phyloP scores from a whole-genome alignment of 2,888 invertebrate species.

The Zygogramma bicolorata region DNA sequence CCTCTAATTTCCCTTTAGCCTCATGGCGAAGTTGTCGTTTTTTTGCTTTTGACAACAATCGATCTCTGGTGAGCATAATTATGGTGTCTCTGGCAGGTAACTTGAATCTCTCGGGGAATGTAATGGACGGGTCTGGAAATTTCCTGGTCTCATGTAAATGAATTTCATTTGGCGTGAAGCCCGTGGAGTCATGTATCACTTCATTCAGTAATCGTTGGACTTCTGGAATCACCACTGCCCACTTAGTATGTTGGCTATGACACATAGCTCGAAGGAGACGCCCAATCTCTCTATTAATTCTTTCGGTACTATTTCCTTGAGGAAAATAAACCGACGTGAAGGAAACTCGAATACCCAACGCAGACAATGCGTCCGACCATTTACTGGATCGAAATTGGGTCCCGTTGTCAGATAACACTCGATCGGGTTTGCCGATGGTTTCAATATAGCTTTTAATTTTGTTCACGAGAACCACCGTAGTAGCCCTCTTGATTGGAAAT shows the following conservation, averaged over 20 bases:
- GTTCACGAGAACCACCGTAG: conserved; percentile 18
- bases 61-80: too few species aligned
- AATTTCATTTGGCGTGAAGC: neutral
- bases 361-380: neutral
- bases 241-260: neutral
- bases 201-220: neutral
- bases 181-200: neutral
- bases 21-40: too few species aligned
- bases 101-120: too few species aligned
- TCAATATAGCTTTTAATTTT: conserved; percentile 19
- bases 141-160: too few species aligned
- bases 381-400: conserved; percentile 8
- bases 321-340: neutral
- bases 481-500: conserved; percentile 22
- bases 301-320: neutral
- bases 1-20: too few species aligned
- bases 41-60: too few species aligned
- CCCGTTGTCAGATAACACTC: conserved; percentile 46
- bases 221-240: neutral
- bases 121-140: too few species aligned
- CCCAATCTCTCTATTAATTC: conserved; percentile 14
- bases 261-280: neutral
- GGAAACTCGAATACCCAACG: neutral
- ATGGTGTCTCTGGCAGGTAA: too few species aligned
- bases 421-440: conserved; percentile 33